Evolutionary conservation across 2,888 invertebrate species (phyloP).

Genomic region (Nomada ferruginata): DNA sequence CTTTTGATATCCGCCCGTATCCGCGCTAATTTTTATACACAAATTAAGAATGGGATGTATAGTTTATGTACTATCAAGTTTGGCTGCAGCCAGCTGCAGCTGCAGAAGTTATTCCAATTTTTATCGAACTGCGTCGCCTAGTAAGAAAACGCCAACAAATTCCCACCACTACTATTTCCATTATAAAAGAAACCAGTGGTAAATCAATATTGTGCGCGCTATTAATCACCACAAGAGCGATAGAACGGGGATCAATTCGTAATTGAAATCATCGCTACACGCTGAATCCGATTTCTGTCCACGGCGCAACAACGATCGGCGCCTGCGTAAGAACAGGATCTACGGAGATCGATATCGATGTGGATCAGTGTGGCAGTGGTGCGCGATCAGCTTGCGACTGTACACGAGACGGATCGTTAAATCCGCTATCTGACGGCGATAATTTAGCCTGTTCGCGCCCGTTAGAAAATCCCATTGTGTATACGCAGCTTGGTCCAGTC

Average conservation of each 20-base stretch:
- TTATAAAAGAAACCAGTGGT: no score
- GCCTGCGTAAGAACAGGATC: slow-evolving; percentile 69
- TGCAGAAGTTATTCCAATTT: no score
- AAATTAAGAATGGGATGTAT: no score
- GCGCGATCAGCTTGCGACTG: slow-evolving; percentile 56
- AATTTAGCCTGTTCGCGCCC: slow-evolving; percentile 43
- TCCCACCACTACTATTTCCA: no score
- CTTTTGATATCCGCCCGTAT: no score
- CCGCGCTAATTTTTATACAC: no score
- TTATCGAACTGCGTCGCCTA: no score
- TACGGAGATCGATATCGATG: slow-evolving; percentile 76
- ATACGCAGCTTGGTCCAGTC: slow-evolving; percentile 36
- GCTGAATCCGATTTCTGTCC: slow-evolving; percentile 29
- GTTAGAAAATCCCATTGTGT: slow-evolving; percentile 55
- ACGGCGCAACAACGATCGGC: slow-evolving; percentile 4
- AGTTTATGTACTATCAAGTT: no score
- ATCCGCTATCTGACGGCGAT: slow-evolving; percentile 54
- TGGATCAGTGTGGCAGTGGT: slow-evolving; percentile 77
- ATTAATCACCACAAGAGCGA: not conserved
- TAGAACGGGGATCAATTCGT: not conserved
- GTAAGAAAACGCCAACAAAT: no score
- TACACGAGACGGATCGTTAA: slow-evolving; percentile 63
- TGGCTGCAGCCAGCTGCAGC: no score
- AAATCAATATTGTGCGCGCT: no score
- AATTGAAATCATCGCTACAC: not conserved